Base-by-base conservation (phyloP, 92 coral and sea anemone species). In the Muricea muricata region DNA sequence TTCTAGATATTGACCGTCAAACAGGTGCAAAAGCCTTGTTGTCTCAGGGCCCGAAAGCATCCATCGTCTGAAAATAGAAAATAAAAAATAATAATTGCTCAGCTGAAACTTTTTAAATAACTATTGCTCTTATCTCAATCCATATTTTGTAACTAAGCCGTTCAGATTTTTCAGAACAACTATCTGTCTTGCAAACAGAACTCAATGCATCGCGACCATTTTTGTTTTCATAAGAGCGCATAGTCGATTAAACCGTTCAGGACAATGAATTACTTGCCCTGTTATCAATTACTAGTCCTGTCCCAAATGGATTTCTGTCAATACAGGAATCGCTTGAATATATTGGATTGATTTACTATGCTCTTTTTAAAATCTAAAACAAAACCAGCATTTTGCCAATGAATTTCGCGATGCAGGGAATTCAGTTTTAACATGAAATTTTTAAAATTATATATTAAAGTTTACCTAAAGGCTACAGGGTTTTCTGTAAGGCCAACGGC, bases 11-110 rank as follows among this genome's bases (percentile, higher is more conserved):
- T 86, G 79, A 37, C 29, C 90, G 11, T 86, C 82, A 29, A 90
- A 90, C 45, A 86, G 90, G 32, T 45, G 39, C 54, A 81, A 54
- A 61, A 90, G 26, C 55, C 93, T 58, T 13, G 90, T 33, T 52
- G 81, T 83, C 65, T 90, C 88, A 1, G 93, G 93, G 32, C 93
- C 93, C 34, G 93, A 86, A 21, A 90, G 90, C 88, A 86, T 90
- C 93, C 90, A 90, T 15, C 88, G 73, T 63, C 88, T 86, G 58
- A 23, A 82, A 86, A 41, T 8, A 66, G 58, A 60, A 21, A 65
- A 86, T 65, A 30, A 69, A 5, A 10, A 78, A 29, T 66, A 66
- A 58, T 58, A 58, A 58, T 58, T 58, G 67, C 67, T 58, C 34
- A 58, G 67, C 29, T 18, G 25, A 58, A 58, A 58, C 11, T 18